Evolutionary conservation across 2,888 invertebrate species (phyloP).

Genomic region (Conistra vaccinii): DNA sequence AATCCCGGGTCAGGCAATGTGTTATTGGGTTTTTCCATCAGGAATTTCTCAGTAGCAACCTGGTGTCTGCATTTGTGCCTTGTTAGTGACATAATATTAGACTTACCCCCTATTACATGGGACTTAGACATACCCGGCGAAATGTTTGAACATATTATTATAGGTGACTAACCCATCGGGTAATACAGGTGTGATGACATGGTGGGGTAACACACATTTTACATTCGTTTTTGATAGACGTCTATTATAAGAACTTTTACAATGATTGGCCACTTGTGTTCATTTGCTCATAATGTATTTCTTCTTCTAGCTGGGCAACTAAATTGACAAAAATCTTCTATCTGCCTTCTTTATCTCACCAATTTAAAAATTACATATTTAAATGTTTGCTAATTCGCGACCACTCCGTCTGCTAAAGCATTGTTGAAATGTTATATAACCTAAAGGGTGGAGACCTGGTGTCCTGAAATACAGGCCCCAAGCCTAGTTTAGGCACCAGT

Average conservation of each 20-base stretch:
- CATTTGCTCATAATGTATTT: neutral
- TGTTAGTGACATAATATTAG: neutral
- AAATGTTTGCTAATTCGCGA: too few relatives aligned
- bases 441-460: too few relatives aligned
- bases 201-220: too few relatives aligned
- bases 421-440: too few relatives aligned
- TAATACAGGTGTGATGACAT: neutral
- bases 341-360: neutral
- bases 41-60: neutral
- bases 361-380: too few relatives aligned
- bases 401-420: too few relatives aligned
- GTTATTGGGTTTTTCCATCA: neutral
- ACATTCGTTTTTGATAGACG: too few relatives aligned
- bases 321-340: neutral
- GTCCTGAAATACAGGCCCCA: too few relatives aligned
- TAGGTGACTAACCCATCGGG: neutral
- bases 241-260: neutral
- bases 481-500: too few relatives aligned
- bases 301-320: neutral
- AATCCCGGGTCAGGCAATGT: neutral
- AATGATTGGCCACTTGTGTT: neutral
- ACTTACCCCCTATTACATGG: neutral
- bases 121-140: neutral
- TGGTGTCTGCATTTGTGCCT: neutral
- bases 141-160: too few relatives aligned